Conservation (phyloP, 1,140 invertebrate genomes). For the Nasonia longicornis region DNA sequence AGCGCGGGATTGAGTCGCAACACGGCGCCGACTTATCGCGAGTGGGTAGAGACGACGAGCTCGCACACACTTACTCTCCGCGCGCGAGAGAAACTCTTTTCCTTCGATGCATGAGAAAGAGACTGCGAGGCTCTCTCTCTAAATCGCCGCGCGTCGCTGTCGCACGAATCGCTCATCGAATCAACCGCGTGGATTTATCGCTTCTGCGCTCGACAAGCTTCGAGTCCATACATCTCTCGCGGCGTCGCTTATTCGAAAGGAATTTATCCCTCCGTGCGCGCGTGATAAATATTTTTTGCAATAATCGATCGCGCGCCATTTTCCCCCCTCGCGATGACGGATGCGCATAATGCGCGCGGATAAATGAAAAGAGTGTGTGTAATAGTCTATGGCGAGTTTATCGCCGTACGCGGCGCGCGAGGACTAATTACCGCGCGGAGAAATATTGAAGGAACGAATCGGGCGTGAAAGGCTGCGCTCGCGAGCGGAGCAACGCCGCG, state of each 20-base stretch:
- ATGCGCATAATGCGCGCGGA: constrained; percentile 30
- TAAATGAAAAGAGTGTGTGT: constrained; percentile 38
- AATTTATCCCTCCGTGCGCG: too few species aligned
- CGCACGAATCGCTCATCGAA: constrained; percentile 35
- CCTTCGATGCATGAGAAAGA: not conserved
- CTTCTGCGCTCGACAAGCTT: constrained; percentile 2
- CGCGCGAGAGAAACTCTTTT: constrained; percentile 34
- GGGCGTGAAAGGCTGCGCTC: constrained; percentile 45
- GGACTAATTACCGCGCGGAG: constrained; percentile 43
- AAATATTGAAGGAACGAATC: constrained; percentile 56
- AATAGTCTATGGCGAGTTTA: constrained; percentile 55
- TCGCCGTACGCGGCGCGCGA: constrained; percentile 33
- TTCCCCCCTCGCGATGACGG: constrained; percentile 28
- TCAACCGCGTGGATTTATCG: not conserved
- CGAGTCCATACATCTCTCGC: not conserved
- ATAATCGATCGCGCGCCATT: not conserved
- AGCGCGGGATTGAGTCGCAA: constrained; percentile 66
- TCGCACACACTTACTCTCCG: constrained; percentile 11
- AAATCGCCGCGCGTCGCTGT: not conserved
- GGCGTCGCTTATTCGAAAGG: too few species aligned
- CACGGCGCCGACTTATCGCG: constrained; percentile 66
- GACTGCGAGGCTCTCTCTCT: not conserved
- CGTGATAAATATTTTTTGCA: too few species aligned
- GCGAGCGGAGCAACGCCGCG: constrained; percentile 35
- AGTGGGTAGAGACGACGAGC: constrained; percentile 64